Conservation (phyloP, 1,140 invertebrate genomes). For the Scylla paramamosain region DNA sequence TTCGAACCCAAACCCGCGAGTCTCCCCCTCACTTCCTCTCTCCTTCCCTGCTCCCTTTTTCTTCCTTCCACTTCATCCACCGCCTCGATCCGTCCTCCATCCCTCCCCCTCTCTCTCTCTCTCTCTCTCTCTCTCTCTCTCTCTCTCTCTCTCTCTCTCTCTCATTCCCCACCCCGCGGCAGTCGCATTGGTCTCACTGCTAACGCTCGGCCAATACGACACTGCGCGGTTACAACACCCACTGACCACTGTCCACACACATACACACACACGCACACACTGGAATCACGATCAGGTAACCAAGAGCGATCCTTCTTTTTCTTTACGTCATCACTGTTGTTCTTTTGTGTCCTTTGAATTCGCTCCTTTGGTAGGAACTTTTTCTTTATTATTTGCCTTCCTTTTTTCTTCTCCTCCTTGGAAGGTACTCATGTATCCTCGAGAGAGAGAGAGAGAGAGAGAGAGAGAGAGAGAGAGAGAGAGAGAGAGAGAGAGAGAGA, state of each 20-base stretch:
- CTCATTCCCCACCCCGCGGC: background rate
- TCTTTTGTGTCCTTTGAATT: background rate
- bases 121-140: conserved; percentile 22
- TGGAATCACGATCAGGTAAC: background rate
- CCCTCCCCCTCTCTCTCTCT: background rate
- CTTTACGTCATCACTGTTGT: background rate
- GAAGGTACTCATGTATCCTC: too few relatives aligned
- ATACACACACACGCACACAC: too few relatives aligned
- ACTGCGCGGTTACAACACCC: too few relatives aligned
- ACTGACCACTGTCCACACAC: too few relatives aligned
- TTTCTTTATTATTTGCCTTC: too few relatives aligned
- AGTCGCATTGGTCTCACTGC: too few relatives aligned
- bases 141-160: background rate
- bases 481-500: background rate
- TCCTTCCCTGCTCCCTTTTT: background rate
- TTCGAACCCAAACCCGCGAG: background rate
- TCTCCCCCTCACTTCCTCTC: background rate
- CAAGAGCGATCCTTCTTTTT: too few relatives aligned
- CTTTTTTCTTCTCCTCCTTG: too few relatives aligned
- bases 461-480: background rate
- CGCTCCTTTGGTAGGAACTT: too few relatives aligned
- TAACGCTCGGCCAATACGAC: too few relatives aligned
- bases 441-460: background rate
- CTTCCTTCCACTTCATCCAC: background rate
- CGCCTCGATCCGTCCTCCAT: background rate